phyloP scores from a whole-genome alignment of 2,113 vertebrate genomes.

The Gopherus flavomarginatus region DNA sequence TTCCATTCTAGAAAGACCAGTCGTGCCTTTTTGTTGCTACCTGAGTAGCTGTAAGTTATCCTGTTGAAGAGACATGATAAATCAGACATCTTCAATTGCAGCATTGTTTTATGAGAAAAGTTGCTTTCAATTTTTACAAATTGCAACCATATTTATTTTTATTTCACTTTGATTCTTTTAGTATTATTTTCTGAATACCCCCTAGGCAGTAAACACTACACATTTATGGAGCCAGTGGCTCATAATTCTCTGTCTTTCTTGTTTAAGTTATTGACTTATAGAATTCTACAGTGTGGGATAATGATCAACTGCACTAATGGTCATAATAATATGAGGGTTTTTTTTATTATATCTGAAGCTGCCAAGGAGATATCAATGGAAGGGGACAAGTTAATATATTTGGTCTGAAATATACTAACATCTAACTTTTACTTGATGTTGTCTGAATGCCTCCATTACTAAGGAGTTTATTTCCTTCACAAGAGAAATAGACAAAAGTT shows the following conservation, averaged over 20 bases:
- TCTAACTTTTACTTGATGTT: not conserved
- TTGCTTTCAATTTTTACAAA: not conserved
- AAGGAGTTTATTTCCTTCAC: not conserved
- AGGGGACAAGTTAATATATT: not conserved
- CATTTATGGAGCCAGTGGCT: not conserved
- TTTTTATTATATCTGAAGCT: not conserved
- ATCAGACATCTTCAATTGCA: conserved; percentile 6
- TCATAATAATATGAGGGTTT: not conserved
- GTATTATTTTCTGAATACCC: not conserved
- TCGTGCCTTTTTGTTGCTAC: not conserved
- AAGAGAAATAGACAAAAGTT: accelerated
- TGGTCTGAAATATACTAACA: not conserved
- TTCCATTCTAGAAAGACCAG: not conserved
- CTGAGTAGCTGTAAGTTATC: not conserved
- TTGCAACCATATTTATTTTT: not conserved
- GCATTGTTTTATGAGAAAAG: not conserved
- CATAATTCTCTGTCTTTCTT: not conserved
- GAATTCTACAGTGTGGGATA: not conserved
- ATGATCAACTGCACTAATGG: not conserved
- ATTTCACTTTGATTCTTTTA: not conserved
- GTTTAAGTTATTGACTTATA: not conserved
- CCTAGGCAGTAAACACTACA: not conserved
- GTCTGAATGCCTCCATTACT: not conserved
- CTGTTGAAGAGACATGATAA: not conserved
- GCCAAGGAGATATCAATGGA: not conserved